Base-by-base conservation (phyloP, 2,797 vertebrate species). In the Thunnus albacares region DNA sequence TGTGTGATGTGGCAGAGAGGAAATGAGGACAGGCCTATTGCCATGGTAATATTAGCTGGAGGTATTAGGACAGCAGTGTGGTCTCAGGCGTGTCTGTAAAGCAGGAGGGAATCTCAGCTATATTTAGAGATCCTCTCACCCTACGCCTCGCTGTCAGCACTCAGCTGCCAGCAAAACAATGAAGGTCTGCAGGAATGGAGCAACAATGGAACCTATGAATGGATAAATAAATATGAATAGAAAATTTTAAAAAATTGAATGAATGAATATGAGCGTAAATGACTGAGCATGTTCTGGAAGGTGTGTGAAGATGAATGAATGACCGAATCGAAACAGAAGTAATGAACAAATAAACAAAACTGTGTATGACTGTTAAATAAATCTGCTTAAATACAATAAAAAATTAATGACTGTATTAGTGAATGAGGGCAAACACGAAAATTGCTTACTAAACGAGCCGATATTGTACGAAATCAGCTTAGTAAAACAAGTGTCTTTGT, bases 11-110 rank as follows among this genome's bases (percentile, higher is more conserved):
- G 72, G 73, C 56, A 38, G 63, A 77, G 86, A 88, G 87, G 85
- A 94, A 93, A 92, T 71, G 80, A 92, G 93, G 89, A 92, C 89
- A 87, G 82, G 82, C 81, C 84, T 74, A 88, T 92, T 71, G 88
- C 86, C 91, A 91, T 91, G 91, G 91, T 90, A 86, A 92, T 90
- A 88, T 91, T 89, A 88, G 86, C 86, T 85, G 73, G 71, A 83
- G 86, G 84, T 90, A 84, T 89, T 74, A 83, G 89, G 86, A 88
- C 87, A 65, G 79, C 85, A 78, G 81, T 87, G 79, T 81, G 86
- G 90, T 90, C 88, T 87, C 90, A 84, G 87, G 88, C 85, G 71
- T 80, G 87, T 89, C 82, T 90, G 71, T 85, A 78, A 78, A 86
- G 77, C 86, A 79, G 82, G 81, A 89, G 90, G 83, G 85, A 83